Percentiles rank a stretch among this genome's conserved stretches.
These are phyloP conservation scores for Ceraclea dissimilis DNA, from an alignment of 2,888 invertebrate species.

Conservation along the genomic window DNA sequence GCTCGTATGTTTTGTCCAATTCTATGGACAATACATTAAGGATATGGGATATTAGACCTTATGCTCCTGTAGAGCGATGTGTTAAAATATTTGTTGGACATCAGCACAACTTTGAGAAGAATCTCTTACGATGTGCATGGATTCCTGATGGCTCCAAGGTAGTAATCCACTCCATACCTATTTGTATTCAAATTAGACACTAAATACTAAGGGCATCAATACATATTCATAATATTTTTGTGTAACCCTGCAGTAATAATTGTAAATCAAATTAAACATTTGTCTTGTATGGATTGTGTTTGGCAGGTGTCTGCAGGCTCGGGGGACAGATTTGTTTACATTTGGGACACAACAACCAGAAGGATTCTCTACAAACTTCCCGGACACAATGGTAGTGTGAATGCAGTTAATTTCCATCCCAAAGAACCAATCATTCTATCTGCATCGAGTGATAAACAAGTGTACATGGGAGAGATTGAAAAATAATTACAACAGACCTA, in stretches of 20 bases:
- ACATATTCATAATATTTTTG: no score
- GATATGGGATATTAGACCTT: slow-evolving; percentile 96
- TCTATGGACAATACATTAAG: slow-evolving; percentile 94
- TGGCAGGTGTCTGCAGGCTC: slow-evolving; percentile 77
- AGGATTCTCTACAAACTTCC: slow-evolving; percentile 93
- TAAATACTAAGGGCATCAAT: no score
- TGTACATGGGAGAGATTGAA: slow-evolving; percentile 94
- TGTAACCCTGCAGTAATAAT: no score
- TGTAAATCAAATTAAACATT: no score
- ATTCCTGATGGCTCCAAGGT: slow-evolving; percentile 88
- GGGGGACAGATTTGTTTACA: slow-evolving; percentile 89
- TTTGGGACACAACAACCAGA: slow-evolving; percentile 94
- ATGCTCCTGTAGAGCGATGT: slow-evolving; percentile 87
- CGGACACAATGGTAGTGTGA: slow-evolving; percentile 96
- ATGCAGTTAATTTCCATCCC: slow-evolving; percentile 93
- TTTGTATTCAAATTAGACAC: no score
- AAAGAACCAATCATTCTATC: slow-evolving; percentile 90
- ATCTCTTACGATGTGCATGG: slow-evolving; percentile 90
- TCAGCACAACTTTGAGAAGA: slow-evolving; percentile 97
- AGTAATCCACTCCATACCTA: no score
- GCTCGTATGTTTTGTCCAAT: slow-evolving; percentile 88
- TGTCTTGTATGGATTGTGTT: no score
- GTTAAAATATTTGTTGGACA: slow-evolving; percentile 88
- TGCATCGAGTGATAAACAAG: slow-evolving; percentile 89
- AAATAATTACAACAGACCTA: slow-evolving; percentile 25